Evolutionary conservation across 2,888 invertebrate genomes (phyloP).

Genomic region (Archips crataeganus): DNA sequence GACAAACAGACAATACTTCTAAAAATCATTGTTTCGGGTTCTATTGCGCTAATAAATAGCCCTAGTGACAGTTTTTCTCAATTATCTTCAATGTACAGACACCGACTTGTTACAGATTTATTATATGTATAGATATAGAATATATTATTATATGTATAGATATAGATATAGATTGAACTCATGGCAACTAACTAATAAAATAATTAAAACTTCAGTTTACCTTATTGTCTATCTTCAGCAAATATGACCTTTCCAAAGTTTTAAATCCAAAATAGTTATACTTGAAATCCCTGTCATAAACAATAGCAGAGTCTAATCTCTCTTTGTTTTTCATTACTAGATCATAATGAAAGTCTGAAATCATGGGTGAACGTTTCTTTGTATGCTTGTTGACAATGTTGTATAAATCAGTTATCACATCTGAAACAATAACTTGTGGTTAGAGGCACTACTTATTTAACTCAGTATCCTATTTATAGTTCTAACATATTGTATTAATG

Average conservation of each 20-base stretch:
- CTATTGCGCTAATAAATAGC: no score
- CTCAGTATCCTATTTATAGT: background rate
- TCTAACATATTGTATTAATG: background rate
- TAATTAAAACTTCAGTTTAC: constrained; percentile 51
- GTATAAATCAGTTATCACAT: constrained; percentile 95
- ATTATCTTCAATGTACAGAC: no score
- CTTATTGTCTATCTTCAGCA: constrained; percentile 96
- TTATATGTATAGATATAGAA: no score
- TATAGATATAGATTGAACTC: no score
- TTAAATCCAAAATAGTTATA: constrained; percentile 99
- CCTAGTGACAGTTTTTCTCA: no score
- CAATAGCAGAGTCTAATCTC: constrained; percentile 96
- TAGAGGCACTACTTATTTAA: background rate
- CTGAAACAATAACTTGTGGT: constrained; percentile 86
- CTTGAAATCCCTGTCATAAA: constrained; percentile 98
- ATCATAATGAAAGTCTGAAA: constrained; percentile 92
- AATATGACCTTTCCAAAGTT: constrained; percentile 97
- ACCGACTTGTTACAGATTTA: no score
- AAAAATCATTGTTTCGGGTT: no score
- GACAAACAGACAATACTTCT: no score
- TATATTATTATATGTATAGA: no score
- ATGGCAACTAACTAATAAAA: no score
- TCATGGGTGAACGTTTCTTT: constrained; percentile 91
- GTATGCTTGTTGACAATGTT: constrained; percentile 91
- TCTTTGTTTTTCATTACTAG: constrained; percentile 95